A percentile compares a stretch with the other conserved stretches of the same genome.
These are phyloP conservation scores for Heliothis peltigera DNA, from an alignment of 2,888 invertebrate species.

Conservation along the genomic window DNA sequence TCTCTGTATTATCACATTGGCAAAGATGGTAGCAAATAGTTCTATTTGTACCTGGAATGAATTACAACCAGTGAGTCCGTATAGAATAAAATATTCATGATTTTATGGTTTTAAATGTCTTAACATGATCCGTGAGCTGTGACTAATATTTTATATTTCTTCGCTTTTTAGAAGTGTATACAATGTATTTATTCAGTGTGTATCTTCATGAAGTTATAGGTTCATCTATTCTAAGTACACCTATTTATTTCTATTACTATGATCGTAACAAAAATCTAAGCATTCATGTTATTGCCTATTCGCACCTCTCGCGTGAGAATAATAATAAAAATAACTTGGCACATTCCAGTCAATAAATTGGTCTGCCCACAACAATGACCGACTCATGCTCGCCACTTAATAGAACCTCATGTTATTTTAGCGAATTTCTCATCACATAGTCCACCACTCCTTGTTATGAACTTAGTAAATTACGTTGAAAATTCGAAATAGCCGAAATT, in stretches of 20 bases:
- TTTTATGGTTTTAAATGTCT: background rate
- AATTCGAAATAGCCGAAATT: constrained; percentile 57
- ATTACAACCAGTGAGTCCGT: background rate
- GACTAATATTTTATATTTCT: background rate
- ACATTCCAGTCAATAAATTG: constrained; percentile 43
- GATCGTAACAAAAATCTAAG: constrained; percentile 36
- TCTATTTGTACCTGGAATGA: constrained; percentile 2
- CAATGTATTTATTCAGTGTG: background rate
- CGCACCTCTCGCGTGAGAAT: constrained; percentile 44
- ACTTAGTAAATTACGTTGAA: constrained; percentile 54
- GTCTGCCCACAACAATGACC: constrained; percentile 36
- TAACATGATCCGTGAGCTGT: background rate
- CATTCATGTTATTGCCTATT: constrained; percentile 32
- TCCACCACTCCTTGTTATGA: constrained; percentile 37
- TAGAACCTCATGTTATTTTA: constrained; percentile 44
- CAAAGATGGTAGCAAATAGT: constrained; percentile 5
- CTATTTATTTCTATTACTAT: constrained; percentile 32
- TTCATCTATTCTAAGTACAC: constrained; percentile 22
- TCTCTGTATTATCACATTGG: constrained; percentile 40
- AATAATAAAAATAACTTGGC: constrained; percentile 47
- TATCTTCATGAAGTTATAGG: constrained; percentile 11
- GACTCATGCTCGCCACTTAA: constrained; percentile 28
- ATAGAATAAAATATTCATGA: constrained; percentile 1
- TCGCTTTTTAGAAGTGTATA: background rate
- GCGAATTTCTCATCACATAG: constrained; percentile 44